A percentile compares a stretch with the other conserved stretches of the same genome.
Conservation (phyloP, 2,113 vertebrate genomes). For the Xiphorhynchus elegans region DNA sequence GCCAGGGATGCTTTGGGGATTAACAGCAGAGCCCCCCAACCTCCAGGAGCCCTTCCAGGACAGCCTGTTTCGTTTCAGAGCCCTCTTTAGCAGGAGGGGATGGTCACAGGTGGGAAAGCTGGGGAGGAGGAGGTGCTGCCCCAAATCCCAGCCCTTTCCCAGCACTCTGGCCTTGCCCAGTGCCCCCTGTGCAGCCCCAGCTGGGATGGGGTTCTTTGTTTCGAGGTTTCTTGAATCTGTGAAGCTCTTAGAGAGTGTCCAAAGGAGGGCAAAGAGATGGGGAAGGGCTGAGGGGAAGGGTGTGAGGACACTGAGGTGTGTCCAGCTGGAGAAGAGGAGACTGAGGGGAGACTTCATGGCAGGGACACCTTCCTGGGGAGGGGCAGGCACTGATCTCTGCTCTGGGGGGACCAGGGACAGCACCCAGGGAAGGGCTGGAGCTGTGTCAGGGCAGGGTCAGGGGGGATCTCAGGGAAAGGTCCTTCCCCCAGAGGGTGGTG, state of each 20-base stretch:
- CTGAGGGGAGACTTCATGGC: background rate
- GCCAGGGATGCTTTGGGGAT: slow-evolving; percentile 40
- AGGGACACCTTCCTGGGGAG: background rate
- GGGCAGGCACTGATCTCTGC: background rate
- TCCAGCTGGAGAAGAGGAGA: background rate
- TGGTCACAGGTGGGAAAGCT: background rate
- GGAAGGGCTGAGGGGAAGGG: background rate
- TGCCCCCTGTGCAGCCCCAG: background rate
- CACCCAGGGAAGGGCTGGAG: background rate
- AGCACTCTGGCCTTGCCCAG: background rate
- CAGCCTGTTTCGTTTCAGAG: slow-evolving; percentile 28
- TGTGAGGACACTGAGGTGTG: background rate
- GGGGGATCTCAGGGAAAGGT: background rate
- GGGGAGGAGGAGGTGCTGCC: background rate
- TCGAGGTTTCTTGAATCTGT: background rate
- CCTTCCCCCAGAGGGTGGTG: background rate
- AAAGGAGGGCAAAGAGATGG: no score
- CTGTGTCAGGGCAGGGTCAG: background rate
- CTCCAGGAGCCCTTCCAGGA: background rate
- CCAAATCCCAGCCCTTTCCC: background rate
- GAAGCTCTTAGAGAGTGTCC: background rate
- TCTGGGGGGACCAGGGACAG: background rate
- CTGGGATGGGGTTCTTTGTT: rapidly evolving
- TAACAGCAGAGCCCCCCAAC: slow-evolving; percentile 18
- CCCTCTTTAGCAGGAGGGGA: background rate